Base-by-base conservation (phyloP, 1,140 invertebrate genomes). In the Cyrtorhinus lividipennis region DNA sequence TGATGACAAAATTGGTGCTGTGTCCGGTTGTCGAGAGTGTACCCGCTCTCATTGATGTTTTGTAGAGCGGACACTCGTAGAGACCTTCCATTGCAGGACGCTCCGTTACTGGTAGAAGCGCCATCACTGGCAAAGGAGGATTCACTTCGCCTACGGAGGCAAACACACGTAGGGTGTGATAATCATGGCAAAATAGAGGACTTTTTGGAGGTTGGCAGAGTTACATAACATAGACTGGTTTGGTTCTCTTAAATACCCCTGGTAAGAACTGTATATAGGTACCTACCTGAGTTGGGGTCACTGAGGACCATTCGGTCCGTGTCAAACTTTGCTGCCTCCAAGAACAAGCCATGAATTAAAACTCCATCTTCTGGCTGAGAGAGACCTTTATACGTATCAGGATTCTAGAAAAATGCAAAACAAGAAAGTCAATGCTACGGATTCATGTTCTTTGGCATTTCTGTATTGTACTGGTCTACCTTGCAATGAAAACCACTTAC, bases 281-380 rank as follows among this genome's bases (percentile, higher is more conserved):
- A 22, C 20, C 69, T 72, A 83, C 83, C 83, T 70, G 81, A 81
- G 65, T 82, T 74, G 1, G 87, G 82, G 72, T 94, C 90, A 1
- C 80, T 80, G 0, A 93, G 74, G 1, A 76, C 73, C 72, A 81
- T 83, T 1, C 73, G 71, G 25, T 75, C 68, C 20, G 78, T 71
- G 70, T 93, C 85, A 87, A 88, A 94, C 66, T 82, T 78, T 15
- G 85, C 90, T 0, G 90, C 90, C 73, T 95, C 92, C 57, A 92
- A 79, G 71, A 85, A 94, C 48, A 95, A 75, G 0, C 91, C 91
- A 73, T 93, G 90, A 24, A 92, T 80, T 65, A 89, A 77, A 24
- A 92, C 81, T 20, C 88, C 85, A 72, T 91, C 86, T 65, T 79
- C 72, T 0, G 86, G 86, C 64, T 73, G 67, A 65, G 76, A 70